Base-by-base conservation (phyloP, 2,888 invertebrate genomes). In the Chrysina gloriosa region DNA sequence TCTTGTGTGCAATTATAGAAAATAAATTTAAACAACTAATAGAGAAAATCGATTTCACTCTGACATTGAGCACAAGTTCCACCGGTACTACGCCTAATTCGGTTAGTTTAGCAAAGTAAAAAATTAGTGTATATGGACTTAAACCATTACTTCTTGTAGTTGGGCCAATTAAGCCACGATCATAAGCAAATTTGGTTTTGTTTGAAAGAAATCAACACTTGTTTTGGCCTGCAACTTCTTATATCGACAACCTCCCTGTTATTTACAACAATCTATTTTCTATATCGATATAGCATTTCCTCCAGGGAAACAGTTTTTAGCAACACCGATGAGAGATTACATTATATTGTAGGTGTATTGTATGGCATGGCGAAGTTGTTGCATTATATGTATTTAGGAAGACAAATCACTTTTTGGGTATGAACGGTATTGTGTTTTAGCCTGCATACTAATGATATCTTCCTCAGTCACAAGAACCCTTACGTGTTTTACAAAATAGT, bases 221-320 rank as follows among this genome's bases (percentile, higher is more conserved):
- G 70, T 45, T 54, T 70, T 7, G 75, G 75, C 5, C 52, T 74
- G 4, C 75, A 74, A 66, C 42, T 75, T 34, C 56, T 75, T 16
- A 52, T 71, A 2, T 69, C 69, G 36, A 69, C 67, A 21, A 69
- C 69, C 5, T 70, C 72, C 7, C 70, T 72, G 48, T 65, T 75
- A 19, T 75, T 70, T 50, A 70, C 71, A 1, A 70, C 70, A n/a
- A 70, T 74, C 11, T 74, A 72, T 65, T 73, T 72, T 61, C 63
- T 75, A 34, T 75, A 71, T 58, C 69, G 74, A n/a, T 73, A 71
- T 27, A 70, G 71, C 45, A 74, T 72, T 1, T 66, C 73, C n/a
- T 65, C 69, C 1, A 61, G 69, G 14, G 56, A 68, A 2, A 65
- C 52, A 6, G 47, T 61, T 16, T 56, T 67, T 7, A 72, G 72